phyloP scores from a whole-genome alignment of 2,888 invertebrate genomes.

The Melipona bicolor region DNA sequence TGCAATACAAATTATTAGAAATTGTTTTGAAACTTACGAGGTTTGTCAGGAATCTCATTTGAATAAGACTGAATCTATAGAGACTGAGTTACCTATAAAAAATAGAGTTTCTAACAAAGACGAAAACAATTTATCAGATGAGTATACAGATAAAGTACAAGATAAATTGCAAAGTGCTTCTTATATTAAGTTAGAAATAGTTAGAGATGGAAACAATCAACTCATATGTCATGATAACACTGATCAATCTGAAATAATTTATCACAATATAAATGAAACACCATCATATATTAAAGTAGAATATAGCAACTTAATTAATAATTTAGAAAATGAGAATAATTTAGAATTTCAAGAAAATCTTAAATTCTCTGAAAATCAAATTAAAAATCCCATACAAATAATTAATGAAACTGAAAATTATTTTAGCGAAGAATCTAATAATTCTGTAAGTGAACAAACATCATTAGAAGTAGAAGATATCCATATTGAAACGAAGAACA shows the following conservation, averaged over 20 bases:
- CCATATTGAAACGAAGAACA: constrained; percentile 19
- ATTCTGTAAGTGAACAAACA: constrained; percentile 13
- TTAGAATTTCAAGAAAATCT: constrained; percentile 22
- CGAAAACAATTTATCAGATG: constrained; percentile 28
- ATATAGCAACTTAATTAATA: constrained; percentile 28
- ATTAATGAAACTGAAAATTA: constrained; percentile 34
- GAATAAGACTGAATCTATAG: constrained; percentile 79
- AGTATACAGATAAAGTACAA: constrained; percentile 38
- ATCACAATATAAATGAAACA: constrained; percentile 51
- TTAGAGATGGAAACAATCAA: constrained; percentile 49
- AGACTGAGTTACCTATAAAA: constrained; percentile 77
- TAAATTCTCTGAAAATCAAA: constrained; percentile 31
- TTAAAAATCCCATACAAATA: constrained; percentile 38
- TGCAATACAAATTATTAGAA: constrained; percentile 54
- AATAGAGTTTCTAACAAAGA: constrained; percentile 48
- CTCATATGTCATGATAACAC: constrained; percentile 47
- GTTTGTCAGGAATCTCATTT: constrained; percentile 69
- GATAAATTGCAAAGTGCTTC: constrained; percentile 46
- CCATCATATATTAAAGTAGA: constrained; percentile 51
- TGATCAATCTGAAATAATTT: constrained; percentile 55
- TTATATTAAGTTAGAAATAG: constrained; percentile 53
- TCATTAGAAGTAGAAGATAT: constrained; percentile 17
- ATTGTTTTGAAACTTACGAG: constrained; percentile 65
- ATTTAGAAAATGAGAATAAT: constrained; percentile 4
- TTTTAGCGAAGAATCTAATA: constrained; percentile 16